Evolutionary conservation across 2,888 invertebrate species (phyloP), one percentile per base, ranked within the genome.

Genomic region (Priocnemis perturbator): DNA sequence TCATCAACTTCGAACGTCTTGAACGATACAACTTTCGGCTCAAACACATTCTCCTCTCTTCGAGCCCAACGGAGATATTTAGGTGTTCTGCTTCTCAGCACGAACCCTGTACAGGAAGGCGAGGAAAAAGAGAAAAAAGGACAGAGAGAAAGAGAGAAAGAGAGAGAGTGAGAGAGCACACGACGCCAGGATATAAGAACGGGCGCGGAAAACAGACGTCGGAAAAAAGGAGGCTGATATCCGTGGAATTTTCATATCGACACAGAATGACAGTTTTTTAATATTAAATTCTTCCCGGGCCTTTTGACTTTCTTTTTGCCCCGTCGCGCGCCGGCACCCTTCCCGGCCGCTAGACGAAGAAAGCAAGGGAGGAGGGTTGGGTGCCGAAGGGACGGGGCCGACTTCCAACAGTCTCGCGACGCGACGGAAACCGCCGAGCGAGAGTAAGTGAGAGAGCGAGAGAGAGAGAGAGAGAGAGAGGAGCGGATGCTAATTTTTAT

Each of bases 171-270:
- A 58, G 62, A 69, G 77, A 77, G 77, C 73, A 77, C 75, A 77
- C 71, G 73, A 69, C 70, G 74, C 74, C 69, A 20, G 11, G 21
- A 47, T 3, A 60, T 48, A 66, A 64, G 58, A 44, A 67, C 73
- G 73, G 68, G 71, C 71, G 77, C 67, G 73, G 71, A 74, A 74
- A 71, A 73, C 64, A 73, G 71, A 74, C 68, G 74, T 69, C 72
- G 76, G 76, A 19, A 50, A 77, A 81, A 82, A 75, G 69, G 71
- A 73, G 78, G 77, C 78, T 82, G 85, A 86, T 87, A 87, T 85
- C 83, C 81, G 78, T 81, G 89, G 88, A 89, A 89, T 89, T 89
- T 88, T 88, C 87, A 89, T 89, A 88, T 88, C 86, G 86, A 85
- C 86, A 82, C 82, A 86, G 85, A 86, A 89, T 86, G 86, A 86